These are phyloP conservation scores for Philaethria dido DNA, from an alignment of 2,888 invertebrate genomes.

Conservation along the genomic window DNA sequence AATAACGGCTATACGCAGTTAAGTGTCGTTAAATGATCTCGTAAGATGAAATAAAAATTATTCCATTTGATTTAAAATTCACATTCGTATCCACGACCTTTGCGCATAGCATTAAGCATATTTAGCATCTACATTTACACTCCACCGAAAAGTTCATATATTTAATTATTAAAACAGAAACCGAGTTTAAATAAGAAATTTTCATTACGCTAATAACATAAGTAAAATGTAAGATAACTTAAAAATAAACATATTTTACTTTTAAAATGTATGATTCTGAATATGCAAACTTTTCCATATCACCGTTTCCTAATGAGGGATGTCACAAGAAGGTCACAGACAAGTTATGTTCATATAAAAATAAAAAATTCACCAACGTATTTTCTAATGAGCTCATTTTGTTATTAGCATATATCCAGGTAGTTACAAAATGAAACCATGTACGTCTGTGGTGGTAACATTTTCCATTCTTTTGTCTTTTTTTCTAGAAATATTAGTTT, in stretches of 20 bases:
- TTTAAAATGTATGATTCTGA: slow-evolving; percentile 20
- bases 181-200: not conserved
- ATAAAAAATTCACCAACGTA: slow-evolving; percentile 29
- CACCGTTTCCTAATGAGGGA: slow-evolving; percentile 40
- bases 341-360: slow-evolving; percentile 26
- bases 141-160: not conserved
- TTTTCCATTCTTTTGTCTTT: slow-evolving; percentile 13
- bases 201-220: slow-evolving; percentile 21
- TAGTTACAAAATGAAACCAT: slow-evolving; percentile 21
- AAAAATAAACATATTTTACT: not conserved
- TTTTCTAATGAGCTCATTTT: slow-evolving; percentile 32
- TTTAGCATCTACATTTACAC: no score
- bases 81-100: no score
- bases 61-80: no score
- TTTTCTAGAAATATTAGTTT: slow-evolving; percentile 14
- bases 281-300: slow-evolving; percentile 33
- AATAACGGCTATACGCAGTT: no score
- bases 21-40: no score
- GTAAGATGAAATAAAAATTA: no score
- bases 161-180: not conserved
- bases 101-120: no score
- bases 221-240: not conserved
- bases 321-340: slow-evolving; percentile 38
- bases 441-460: not conserved
- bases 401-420: slow-evolving; percentile 27